These are phyloP conservation scores for Pogonomyrmex barbatus DNA, from an alignment of 1,140 invertebrate species.

Conservation along the genomic window DNA sequence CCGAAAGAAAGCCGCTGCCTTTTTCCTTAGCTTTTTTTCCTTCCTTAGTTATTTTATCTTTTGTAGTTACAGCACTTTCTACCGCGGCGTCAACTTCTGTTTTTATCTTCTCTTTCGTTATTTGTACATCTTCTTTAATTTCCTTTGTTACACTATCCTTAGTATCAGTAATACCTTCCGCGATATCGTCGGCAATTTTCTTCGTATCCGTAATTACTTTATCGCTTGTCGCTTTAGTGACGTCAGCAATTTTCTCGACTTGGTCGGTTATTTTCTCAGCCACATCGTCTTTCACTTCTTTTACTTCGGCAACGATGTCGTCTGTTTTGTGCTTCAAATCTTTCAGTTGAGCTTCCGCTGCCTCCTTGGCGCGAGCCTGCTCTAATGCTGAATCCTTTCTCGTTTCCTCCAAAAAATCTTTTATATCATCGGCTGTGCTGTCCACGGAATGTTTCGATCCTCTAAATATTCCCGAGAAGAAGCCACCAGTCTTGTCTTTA, in stretches of 20 bases:
- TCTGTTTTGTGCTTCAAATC: constrained; percentile 5
- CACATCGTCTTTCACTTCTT: constrained; percentile 12
- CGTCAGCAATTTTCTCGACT: constrained; percentile 56
- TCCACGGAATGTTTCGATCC: constrained; percentile 70
- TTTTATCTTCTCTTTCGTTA: constrained; percentile 45
- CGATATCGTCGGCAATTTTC: constrained; percentile 49
- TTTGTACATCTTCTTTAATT: constrained; percentile 46
- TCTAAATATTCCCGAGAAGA: constrained; percentile 73
- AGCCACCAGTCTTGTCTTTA: constrained; percentile 64
- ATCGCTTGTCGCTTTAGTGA: constrained; percentile 33
- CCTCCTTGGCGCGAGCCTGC: background rate
- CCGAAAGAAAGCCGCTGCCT: constrained; percentile 66
- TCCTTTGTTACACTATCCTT: constrained; percentile 62
- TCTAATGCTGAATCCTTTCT: constrained; percentile 38
- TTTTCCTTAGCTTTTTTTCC: constrained; percentile 73
- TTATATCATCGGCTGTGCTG: constrained; percentile 62
- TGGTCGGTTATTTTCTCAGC: constrained; percentile 41
- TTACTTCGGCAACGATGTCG: background rate
- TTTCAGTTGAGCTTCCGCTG: constrained; percentile 36
- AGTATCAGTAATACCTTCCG: constrained; percentile 6
- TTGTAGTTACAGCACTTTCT: constrained; percentile 16
- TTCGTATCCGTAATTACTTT: constrained; percentile 38
- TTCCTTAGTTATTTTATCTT: constrained; percentile 68
- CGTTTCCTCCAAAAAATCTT: constrained; percentile 47
- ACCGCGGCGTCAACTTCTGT: constrained; percentile 1